A percentile compares a stretch with the other conserved stretches of the same genome.
Conservation (phyloP, 2,888 invertebrate species). For the Dolichomitus sp. region DNA sequence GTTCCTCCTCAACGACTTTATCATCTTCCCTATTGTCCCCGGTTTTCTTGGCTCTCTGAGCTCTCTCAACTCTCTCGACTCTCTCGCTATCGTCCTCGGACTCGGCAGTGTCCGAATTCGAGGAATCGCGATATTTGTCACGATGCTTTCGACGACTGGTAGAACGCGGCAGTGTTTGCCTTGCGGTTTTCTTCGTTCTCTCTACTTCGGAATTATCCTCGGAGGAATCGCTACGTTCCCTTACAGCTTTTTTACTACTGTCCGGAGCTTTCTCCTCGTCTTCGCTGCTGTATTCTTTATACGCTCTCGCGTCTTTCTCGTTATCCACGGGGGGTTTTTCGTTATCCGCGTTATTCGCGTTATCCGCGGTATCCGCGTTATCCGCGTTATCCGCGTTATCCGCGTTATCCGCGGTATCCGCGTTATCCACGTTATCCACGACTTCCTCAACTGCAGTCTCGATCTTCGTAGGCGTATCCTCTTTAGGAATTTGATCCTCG, state of each 20-base stretch:
- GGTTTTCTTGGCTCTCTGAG: slow-evolving; percentile 20
- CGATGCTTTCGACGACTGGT: slow-evolving; percentile 79
- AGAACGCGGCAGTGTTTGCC: slow-evolving; percentile 64
- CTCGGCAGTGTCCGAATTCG: slow-evolving; percentile 81
- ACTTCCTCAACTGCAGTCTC: slow-evolving; percentile 57
- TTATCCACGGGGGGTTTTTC: slow-evolving; percentile 24
- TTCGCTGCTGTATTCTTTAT: slow-evolving; percentile 74
- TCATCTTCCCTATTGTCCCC: slow-evolving; percentile 51
- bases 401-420: slow-evolving; percentile 58
- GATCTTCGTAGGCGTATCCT: slow-evolving; percentile 18
- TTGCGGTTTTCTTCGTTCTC: slow-evolving; percentile 37
- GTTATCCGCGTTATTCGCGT: slow-evolving; percentile 47
- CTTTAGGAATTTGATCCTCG: slow-evolving; percentile 41
- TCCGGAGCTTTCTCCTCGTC: slow-evolving; percentile 71
- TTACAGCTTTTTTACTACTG: slow-evolving; percentile 12
- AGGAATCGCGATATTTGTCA: slow-evolving; percentile 81
- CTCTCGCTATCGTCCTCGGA: slow-evolving; percentile 80
- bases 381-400: slow-evolving; percentile 62
- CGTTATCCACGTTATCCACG: slow-evolving; percentile 63
- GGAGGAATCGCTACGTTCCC: slow-evolving; percentile 61
- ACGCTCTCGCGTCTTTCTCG: slow-evolving; percentile 79
- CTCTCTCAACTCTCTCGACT: slow-evolving; percentile 12
- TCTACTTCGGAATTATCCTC: slow-evolving; percentile 70
- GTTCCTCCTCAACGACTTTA: slow-evolving; percentile 61
- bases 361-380: slow-evolving; percentile 46